Evolutionary conservation across 2,888 invertebrate genomes (phyloP), one percentile per base, ranked within the genome.

Genomic region (Sinhomidia bicolor): DNA sequence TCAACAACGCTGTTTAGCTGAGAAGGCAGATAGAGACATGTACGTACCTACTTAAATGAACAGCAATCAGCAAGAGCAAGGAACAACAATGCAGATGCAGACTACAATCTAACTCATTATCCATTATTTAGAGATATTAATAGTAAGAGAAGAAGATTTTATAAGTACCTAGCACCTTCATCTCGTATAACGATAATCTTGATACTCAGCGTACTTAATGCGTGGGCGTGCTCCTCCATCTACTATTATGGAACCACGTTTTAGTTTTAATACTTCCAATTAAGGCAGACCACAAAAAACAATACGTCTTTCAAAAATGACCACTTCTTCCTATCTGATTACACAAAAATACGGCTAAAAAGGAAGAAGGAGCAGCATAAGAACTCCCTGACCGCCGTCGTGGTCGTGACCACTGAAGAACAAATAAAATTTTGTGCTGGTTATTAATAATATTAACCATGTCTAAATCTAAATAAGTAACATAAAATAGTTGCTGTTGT

Each of bases 261-360:
- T 62, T 62, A 62, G 1, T 29, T 3, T 36, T 41, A 41, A 41
- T 36, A 44, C 71, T 71, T 71, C 71, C 71, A 36, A 41, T 71
- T 41, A 71, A 36, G 44, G 71, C 14, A 65, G 9, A 0, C 32
- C 4, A 41, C n/a, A 71, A 44, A 41, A 17, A 71, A 51, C 3
- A 3, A 29, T 36, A 44, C 4, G 71, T 71, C 71, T 71, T 71
- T 71, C 71, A 71, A 44, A 57, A n/a, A 71, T 41, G 17, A 71
- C 17, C 44, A 44, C 36, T 17, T 65, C 36, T 65, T 65, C 65
- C 65, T 71, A 1, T 17, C 71, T 62, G 62, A 62, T 62, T n/a
- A n/a, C n/a, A n/a, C n/a, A 20, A 36, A 12, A 71, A 71, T 3
- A 10, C 9, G 9, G 29, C 12, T 62, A 29, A n/a, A 32, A 32